Evolutionary conservation across 2,113 vertebrate genomes (phyloP).

Genomic region (Heterocephalus glaber): DNA sequence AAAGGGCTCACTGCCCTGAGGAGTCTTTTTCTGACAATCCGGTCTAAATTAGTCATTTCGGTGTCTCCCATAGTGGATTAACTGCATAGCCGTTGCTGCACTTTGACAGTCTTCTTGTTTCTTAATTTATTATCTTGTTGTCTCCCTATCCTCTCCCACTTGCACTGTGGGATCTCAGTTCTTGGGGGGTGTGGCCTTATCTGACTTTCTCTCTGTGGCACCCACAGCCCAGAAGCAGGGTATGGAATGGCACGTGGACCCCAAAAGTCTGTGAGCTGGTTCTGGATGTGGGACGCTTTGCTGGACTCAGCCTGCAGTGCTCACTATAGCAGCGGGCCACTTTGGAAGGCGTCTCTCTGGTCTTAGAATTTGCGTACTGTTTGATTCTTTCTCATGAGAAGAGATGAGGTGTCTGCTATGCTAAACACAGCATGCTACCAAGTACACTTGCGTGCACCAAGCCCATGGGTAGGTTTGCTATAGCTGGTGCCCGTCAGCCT

Average conservation of each 20-base stretch:
- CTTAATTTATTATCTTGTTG: background rate
- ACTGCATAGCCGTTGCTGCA: background rate
- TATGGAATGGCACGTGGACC: too few relatives aligned
- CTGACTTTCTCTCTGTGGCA: background rate
- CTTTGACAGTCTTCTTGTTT: background rate
- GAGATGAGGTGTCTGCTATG: background rate
- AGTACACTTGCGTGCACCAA: background rate
- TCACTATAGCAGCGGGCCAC: background rate
- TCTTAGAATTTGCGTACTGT: background rate
- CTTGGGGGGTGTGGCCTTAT: background rate
- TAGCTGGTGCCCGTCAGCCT: background rate
- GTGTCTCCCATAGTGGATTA: background rate
- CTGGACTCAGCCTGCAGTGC: background rate
- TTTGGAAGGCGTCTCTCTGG: background rate
- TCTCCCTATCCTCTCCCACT: background rate
- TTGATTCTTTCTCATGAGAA: background rate
- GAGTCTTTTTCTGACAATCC: background rate
- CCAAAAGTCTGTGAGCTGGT: background rate
- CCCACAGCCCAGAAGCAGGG: background rate
- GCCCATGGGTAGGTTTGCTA: background rate
- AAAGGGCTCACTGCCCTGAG: background rate
- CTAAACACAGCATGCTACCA: background rate
- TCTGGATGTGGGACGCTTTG: background rate
- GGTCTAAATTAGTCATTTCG: background rate
- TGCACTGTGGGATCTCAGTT: background rate